Conservation (phyloP, 53 echinoderm and acorn worm species). For the Temnopleurus reevesii region DNA sequence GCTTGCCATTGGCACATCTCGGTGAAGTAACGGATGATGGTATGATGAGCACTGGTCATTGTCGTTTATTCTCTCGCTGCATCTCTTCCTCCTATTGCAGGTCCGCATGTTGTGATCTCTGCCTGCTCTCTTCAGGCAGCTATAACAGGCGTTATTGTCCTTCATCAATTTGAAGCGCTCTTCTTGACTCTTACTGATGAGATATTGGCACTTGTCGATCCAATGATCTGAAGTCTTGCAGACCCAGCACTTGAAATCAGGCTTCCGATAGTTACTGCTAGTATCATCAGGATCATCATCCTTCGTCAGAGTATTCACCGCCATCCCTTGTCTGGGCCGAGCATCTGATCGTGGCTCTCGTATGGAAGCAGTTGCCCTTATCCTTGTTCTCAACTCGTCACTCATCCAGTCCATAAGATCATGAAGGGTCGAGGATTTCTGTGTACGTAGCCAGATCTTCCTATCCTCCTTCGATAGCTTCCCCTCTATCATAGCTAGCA, state of each 20-base stretch:
- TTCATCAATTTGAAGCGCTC: constrained; percentile 48
- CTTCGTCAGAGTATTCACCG: not conserved
- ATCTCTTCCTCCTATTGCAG: constrained; percentile 50
- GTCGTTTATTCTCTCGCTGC: constrained; percentile 33
- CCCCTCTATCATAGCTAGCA: constrained; percentile 35
- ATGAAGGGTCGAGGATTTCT: not conserved
- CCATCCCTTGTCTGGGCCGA: not conserved
- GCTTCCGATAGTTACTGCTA: not conserved
- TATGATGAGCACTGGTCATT: constrained; percentile 35
- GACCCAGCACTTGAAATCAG: constrained; percentile 61
- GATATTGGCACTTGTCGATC: constrained; percentile 64
- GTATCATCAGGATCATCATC: too few relatives aligned
- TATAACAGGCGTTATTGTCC: constrained; percentile 65
- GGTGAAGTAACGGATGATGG: constrained; percentile 60
- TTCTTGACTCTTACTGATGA: not conserved
- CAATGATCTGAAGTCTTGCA: constrained; percentile 59
- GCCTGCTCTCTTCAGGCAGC: constrained; percentile 74
- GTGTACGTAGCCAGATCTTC: not conserved
- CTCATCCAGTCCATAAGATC: not conserved
- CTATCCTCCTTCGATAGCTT: constrained; percentile 20
- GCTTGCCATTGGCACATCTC: not conserved
- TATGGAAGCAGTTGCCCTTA: not conserved
- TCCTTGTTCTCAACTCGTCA: not conserved
- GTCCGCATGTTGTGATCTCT: constrained; percentile 55
- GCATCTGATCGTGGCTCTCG: not conserved